Evolutionary conservation across 1,140 invertebrate species (phyloP).

Genomic region (Belonocnema kinseyi): DNA sequence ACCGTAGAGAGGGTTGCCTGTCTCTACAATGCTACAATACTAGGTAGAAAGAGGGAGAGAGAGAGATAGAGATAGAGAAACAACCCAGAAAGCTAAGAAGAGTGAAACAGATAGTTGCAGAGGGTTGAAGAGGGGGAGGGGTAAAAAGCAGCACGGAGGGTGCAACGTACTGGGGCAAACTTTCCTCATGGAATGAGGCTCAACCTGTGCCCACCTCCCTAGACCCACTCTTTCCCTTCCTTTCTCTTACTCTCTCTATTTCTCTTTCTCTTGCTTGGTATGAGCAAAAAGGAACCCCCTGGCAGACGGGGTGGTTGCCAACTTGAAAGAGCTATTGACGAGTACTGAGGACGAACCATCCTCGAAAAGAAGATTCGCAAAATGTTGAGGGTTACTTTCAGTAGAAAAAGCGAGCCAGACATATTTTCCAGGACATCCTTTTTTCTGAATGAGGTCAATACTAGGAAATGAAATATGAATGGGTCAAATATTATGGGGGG

Average conservation of each 20-base stretch:
- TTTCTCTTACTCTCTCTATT: slow-evolving; percentile 28
- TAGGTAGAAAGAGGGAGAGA: slow-evolving; percentile 42
- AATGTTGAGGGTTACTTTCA: slow-evolving; percentile 15
- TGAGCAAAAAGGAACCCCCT: slow-evolving; percentile 52
- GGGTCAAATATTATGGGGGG: too few species aligned
- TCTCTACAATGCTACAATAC: neutral
- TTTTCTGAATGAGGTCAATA: neutral
- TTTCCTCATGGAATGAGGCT: slow-evolving; percentile 52
- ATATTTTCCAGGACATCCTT: neutral
- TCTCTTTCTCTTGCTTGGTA: slow-evolving; percentile 39
- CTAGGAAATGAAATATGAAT: too few species aligned
- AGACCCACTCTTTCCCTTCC: slow-evolving; percentile 47
- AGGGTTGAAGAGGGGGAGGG: neutral
- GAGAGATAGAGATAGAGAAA: too few species aligned
- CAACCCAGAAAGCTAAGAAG: slow-evolving; percentile 34
- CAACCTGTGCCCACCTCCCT: slow-evolving; percentile 53
- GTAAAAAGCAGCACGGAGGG: slow-evolving; percentile 51
- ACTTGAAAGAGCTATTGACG: slow-evolving; percentile 64
- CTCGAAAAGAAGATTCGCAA: slow-evolving; percentile 27
- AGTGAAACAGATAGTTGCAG: slow-evolving; percentile 41
- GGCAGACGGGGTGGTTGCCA: slow-evolving; percentile 62
- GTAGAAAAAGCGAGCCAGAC: neutral
- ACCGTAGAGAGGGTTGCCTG: slow-evolving; percentile 16
- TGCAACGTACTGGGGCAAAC: slow-evolving; percentile 69
- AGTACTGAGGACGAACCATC: slow-evolving; percentile 28